These are phyloP conservation scores for Incurvaria masculella DNA, from an alignment of 2,888 invertebrate species.

Conservation along the genomic window DNA sequence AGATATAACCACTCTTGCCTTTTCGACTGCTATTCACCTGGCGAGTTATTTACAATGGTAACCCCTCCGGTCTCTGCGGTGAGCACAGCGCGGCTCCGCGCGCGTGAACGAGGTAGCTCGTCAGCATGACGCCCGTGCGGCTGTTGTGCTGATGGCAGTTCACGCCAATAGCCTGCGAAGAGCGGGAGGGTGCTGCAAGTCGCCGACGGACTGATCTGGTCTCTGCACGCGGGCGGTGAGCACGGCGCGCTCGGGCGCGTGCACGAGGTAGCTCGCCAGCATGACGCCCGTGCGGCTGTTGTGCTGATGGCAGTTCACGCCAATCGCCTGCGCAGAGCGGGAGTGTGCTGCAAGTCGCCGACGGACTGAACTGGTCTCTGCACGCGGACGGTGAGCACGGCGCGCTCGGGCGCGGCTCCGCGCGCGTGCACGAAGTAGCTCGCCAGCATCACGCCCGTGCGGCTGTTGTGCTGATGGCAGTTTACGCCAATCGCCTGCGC, in stretches of 20 bases:
- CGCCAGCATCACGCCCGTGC: conserved; percentile 71
- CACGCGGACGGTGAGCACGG: conserved; percentile 57
- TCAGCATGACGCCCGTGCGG: conserved; percentile 69
- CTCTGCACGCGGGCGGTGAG: conserved; percentile 54
- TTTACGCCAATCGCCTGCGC: conserved; percentile 67
- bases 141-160: conserved; percentile 70
- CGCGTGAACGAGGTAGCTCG: conserved; percentile 65
- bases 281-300: conserved; percentile 70
- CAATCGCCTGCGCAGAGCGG: conserved; percentile 67
- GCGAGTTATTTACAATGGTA: too few species aligned
- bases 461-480: conserved; percentile 66
- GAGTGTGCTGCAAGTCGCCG: too few species aligned
- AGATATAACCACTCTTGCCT: too few species aligned
- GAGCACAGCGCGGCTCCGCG: conserved; percentile 60
- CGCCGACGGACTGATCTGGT: too few species aligned
- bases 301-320: conserved; percentile 69
- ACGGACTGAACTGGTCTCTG: too few species aligned
- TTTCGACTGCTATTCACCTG: too few species aligned
- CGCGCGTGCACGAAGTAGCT: conserved; percentile 66
- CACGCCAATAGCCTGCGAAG: conserved; percentile 66
- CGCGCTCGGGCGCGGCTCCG: conserved; percentile 58
- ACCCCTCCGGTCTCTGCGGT: conserved; percentile 60
- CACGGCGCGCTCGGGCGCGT: conserved; percentile 60
- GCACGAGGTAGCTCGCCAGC: conserved; percentile 69
- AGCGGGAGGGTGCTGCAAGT: too few species aligned